Evolutionary conservation across 1,140 invertebrate species (phyloP), one percentile per base, ranked within the genome.

Genomic region (Limonius californicus): DNA sequence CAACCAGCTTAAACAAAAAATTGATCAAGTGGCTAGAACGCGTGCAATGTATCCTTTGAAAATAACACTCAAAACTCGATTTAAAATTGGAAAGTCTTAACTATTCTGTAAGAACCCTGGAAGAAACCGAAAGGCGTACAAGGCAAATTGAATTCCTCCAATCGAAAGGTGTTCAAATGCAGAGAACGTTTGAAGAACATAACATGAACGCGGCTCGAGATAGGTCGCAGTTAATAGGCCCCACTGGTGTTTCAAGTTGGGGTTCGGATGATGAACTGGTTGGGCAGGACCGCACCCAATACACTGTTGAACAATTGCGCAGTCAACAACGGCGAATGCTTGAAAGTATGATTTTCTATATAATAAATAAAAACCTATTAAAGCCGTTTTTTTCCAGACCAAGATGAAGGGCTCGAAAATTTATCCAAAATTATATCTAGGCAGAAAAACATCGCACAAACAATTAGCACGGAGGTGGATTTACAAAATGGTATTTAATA

Each of bases 401-500:
- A 57, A 50, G 53, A 63, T 72, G 74, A 82, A 67, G 89, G 89
- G 0, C 77, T 94, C 18, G 90, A 92, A 63, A 84, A 83, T 60
- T 77, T 93, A 45, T 87, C 89, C 11, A 83, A 87, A 72, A 87
- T 91, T 2, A 89, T 94, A 54, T 81, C 84, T 0, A 76, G 90
- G 19, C 91, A 94, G 72, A 91, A 90, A 67, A 77, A 87, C 69
- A 85, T 93, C 69, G 89, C 89, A 18, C 76, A 85, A 43, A 86
- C 84, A 47, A 89, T 93, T 67, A 84, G 85, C 19, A 82, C 81
- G 72, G 90, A 93, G 82, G 89, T 92, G 0, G 86, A 89, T 72
- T 75, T 83, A 65, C 91, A 94, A 68, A 91, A 91, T 82, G 88
- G 89, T 90, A n/a, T n/a, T n/a, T n/a, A n/a, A n/a, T n/a, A n/a